Evolutionary conservation across 2,797 vertebrate genomes (phyloP), one percentile per base, ranked within the genome.

Genomic region (Pseudomugil tenellus): DNA sequence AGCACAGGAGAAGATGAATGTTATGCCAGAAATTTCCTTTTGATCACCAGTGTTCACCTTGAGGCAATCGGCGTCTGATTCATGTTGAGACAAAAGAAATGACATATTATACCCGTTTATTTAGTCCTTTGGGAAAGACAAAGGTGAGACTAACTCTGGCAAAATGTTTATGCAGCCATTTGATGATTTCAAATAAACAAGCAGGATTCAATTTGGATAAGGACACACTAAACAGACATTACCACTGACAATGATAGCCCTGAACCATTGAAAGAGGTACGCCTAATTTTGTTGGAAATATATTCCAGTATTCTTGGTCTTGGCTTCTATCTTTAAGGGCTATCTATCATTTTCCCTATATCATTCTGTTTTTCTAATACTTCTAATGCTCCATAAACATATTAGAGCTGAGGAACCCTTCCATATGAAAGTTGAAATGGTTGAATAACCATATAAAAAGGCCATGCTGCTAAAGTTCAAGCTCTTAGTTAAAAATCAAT

Each of bases 1-100:
- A 28, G 10, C 43, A 12, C 46, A 63, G 39, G 11, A 35, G 49
- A 72, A 76, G 84, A 87, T 70, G 39, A 77, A 84, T 80, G 66
- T 51, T 32, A 63, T 16, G 32, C 32, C 64, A 23, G 55, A 72
- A 74, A 3, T 80, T 86, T 84, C 56, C 66, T 78, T 87, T 87
- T 84, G 83, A 88, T 86, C 74, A 74, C 70, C 63, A 72, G 58
- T 59, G 29, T 59, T 87, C 72, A 84, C 83, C 80, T 87, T 79
- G 74, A 81, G 84, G 83, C 73, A 52, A 70, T 84, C 32, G 25
- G 53, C 29, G 29, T 55, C 64, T 90, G 87, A 92, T 91, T 76
- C 77, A 87, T 80, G 78, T 65, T 66, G 62, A 81, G 72, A 84
- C 74, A 79, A 80, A 83, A 72, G 35, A 67, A 87, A 86, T 84